phyloP scores from a whole-genome alignment of 2,888 invertebrate species.

The Sinotaia quadrata region DNA sequence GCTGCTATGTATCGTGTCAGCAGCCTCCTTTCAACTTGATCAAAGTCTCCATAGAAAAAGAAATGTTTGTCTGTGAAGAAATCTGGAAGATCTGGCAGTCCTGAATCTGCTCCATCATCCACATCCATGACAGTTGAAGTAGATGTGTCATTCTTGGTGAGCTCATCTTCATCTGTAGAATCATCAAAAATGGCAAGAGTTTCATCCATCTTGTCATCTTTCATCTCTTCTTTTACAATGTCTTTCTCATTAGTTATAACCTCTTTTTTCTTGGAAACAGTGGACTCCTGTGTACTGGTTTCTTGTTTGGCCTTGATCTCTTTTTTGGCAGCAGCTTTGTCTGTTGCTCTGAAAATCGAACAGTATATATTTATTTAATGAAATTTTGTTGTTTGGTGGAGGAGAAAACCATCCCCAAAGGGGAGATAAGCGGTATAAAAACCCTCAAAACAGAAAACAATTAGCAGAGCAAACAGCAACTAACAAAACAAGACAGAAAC shows the following conservation, averaged over 20 bases:
- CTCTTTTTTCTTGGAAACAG: not conserved
- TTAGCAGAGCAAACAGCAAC: too few relatives aligned
- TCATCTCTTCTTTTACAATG: slow-evolving; percentile 31
- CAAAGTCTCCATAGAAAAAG: slow-evolving; percentile 68
- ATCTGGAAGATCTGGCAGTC: slow-evolving; percentile 64
- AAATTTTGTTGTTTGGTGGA: too few relatives aligned
- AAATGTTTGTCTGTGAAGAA: slow-evolving; percentile 67
- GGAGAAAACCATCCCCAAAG: too few relatives aligned
- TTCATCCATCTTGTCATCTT: slow-evolving; percentile 18
- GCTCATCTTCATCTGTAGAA: slow-evolving; percentile 65
- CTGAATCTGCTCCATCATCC: slow-evolving; percentile 50
- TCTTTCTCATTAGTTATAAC: not conserved
- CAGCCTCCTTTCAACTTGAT: slow-evolving; percentile 47
- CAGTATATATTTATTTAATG: too few relatives aligned
- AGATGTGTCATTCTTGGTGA: slow-evolving; percentile 40
- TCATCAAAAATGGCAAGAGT: slow-evolving; percentile 44
- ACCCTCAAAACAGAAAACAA: too few relatives aligned
- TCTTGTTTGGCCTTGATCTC: slow-evolving; percentile 32
- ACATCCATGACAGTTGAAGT: slow-evolving; percentile 17
- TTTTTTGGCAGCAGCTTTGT: slow-evolving; percentile 21
- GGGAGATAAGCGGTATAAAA: too few relatives aligned
- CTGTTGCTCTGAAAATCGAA: slow-evolving; percentile 32
- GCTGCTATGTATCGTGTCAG: slow-evolving; percentile 74
- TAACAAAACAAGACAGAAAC: too few relatives aligned
- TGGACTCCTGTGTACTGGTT: too few relatives aligned